Evolutionary conservation across 2,113 vertebrate species (phyloP).

Genomic region (Malurus cyaneus): DNA sequence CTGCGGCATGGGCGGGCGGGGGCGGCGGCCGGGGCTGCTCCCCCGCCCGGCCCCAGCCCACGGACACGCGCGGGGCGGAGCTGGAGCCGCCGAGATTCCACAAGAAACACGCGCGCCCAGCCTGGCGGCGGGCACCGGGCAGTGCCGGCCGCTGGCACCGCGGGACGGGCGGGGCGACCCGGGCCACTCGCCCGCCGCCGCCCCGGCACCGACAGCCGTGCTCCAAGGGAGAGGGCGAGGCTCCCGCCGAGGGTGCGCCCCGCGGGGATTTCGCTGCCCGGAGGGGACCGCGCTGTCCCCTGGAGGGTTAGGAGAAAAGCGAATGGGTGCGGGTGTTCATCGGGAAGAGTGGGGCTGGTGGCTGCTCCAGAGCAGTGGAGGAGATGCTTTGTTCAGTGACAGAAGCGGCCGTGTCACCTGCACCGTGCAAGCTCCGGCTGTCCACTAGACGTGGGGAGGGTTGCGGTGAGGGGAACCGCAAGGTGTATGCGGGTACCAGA

Average conservation of each 20-base stretch:
- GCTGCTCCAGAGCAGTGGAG: background rate
- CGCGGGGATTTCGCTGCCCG: background rate
- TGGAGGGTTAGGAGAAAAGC: background rate
- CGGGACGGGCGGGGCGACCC: background rate
- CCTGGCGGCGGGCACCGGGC: background rate
- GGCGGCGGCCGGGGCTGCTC: background rate
- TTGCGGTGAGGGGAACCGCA: fast-evolving
- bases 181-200: background rate
- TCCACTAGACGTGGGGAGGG: fast-evolving
- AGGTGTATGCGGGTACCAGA: background rate
- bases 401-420: background rate
- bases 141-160: background rate
- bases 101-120: background rate
- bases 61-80: conserved; percentile 63
- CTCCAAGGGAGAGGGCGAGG: fast-evolving
- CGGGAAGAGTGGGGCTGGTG: background rate
- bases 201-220: background rate
- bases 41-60: conserved; percentile 32
- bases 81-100: conserved; percentile 25
- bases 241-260: background rate
- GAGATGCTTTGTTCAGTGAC: background rate
- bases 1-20: background rate
- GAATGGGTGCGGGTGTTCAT: fast-evolving
- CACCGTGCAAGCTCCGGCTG: background rate
- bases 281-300: background rate